Percentiles rank a stretch among this genome's conserved stretches.
Evolutionary conservation across 2,888 invertebrate genomes (phyloP).

Genomic region (Cancer borealis): DNA sequence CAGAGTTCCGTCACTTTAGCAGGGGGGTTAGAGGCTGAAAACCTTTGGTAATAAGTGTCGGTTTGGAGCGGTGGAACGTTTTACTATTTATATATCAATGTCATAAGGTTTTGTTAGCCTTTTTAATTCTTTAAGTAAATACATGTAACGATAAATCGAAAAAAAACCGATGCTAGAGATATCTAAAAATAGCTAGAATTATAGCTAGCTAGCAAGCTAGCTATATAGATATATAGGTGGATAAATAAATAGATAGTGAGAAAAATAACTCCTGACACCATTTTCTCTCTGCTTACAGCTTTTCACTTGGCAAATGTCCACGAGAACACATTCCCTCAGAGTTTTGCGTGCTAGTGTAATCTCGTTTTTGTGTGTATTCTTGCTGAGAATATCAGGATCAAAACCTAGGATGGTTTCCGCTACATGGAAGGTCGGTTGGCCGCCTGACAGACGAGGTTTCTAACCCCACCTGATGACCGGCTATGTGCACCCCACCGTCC

Average conservation of each 20-base stretch:
- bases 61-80: not conserved
- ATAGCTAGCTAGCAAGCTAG: not conserved
- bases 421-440: not conserved
- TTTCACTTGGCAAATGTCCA: not conserved
- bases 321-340: not conserved
- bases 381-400: not conserved
- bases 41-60: not conserved
- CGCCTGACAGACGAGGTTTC: not conserved
- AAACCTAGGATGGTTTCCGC: not conserved
- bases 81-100: not conserved
- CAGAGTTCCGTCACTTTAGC: conserved; percentile 2
- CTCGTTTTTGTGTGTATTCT: conserved; percentile 20
- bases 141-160: not conserved
- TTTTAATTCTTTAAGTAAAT: not conserved
- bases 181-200: not conserved
- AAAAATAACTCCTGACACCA: not conserved
- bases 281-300: not conserved
- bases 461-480: not conserved
- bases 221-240: not conserved
- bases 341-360: conserved; percentile 11
- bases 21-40: not conserved
- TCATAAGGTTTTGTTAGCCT: not conserved
- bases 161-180: not conserved
- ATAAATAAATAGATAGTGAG: conserved; percentile 31
- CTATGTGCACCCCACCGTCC: not conserved